Base-by-base conservation (phyloP, 2,797 vertebrate genomes). In the Lateolabrax maculatus region DNA sequence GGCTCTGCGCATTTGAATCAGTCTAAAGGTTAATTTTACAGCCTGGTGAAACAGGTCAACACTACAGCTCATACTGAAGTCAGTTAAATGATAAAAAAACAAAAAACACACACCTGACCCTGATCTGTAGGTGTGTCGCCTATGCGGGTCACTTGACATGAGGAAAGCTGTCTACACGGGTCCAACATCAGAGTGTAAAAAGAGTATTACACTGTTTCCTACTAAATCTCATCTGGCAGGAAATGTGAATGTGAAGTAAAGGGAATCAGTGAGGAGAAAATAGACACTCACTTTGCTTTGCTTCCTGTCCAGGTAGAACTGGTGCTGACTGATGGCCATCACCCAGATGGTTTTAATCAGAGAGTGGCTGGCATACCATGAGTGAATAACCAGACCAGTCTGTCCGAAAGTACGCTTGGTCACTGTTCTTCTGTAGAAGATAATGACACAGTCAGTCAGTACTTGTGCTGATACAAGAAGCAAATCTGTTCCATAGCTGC, bases 331-430 rank as follows among this genome's bases (percentile, higher is more conserved):
- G 88, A 99, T 99, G 84, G 98, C 98, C 98, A 99, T 99, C 82
- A 96, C 97, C 98, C 98, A 99, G 95, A 99, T 98, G 95, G 97
- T 98, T 85, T 99, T 99, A 95, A 99, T 99, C 93, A 99, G 94
- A 87, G 97, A 97, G 68, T 98, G 96, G 95, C 96, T 97, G 77
- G 98, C 98, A 97, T 99, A 99, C 98, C 98, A 99, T 0, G 98
- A 94, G 86, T 99, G 97, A 76, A 99, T 98, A 58, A 97, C 96
- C 72, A 98, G 95, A 57, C 96, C 96, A 0, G 96, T 95, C 90
- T 99, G 98, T 66, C 98, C 97, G 79, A 99, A 99, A 2, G 97
- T 97, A 72, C 96, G 95, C 91, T 97, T 97, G 1, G 97, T 97
- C 70, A 96, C 96, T 2, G 97, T 95, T 93, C 96, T 97, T 69